A percentile compares a stretch with the other conserved stretches of the same genome.
These are phyloP conservation scores for Suricata suricatta DNA, from an alignment of 2,113 vertebrate genomes.

Conservation along the genomic window DNA sequence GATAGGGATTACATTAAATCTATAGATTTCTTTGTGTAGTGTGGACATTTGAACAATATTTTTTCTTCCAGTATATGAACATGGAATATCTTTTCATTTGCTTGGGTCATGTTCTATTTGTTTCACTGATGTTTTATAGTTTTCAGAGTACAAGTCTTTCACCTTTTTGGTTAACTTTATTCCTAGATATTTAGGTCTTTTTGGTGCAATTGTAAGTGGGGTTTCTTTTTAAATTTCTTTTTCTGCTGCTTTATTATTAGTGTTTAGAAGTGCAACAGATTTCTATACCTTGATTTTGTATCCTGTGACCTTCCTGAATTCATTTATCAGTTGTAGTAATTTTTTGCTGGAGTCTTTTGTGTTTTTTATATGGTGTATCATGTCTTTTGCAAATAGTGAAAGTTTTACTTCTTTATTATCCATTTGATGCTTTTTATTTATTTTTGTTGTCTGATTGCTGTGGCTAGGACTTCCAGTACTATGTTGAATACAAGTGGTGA, in stretches of 20 bases:
- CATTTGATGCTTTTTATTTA: no score
- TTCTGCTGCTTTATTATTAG: not conserved
- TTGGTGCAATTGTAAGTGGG: not conserved
- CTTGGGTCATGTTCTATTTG: not conserved
- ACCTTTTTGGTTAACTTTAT: not conserved
- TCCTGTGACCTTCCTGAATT: not conserved
- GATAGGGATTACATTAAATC: no score
- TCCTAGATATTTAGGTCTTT: not conserved
- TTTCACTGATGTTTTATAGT: not conserved
- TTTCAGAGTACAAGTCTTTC: not conserved
- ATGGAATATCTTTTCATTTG: no score
- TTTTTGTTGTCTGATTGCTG: no score
- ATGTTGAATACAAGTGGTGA: not conserved
- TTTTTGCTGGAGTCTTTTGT: not conserved
- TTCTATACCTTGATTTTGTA: not conserved
- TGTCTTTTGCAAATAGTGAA: not conserved
- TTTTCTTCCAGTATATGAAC: no score
- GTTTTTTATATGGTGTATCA: not conserved
- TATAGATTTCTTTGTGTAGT: no score
- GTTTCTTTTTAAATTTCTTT: not conserved
- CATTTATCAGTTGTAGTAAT: not conserved
- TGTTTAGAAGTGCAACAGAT: not conserved
- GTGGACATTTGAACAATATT: no score
- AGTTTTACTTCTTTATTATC: not conserved
- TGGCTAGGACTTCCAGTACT: no score